Evolutionary conservation across 2,797 vertebrate genomes (phyloP), one percentile per base, ranked within the genome.

Genomic region (Eleutherodactylus coqui): DNA sequence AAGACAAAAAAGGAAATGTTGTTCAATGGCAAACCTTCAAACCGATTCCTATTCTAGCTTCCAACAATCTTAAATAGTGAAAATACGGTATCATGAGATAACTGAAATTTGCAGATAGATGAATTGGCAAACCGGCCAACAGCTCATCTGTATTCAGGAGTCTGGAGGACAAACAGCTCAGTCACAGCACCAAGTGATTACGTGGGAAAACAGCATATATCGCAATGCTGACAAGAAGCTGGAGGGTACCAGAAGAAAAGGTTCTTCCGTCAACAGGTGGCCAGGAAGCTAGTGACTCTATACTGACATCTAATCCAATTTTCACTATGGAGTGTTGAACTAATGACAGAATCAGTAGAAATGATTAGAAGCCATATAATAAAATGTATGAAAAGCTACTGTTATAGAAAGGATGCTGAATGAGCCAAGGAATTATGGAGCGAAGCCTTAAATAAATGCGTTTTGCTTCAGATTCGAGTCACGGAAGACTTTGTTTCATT

Each of bases 271-370:
- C 36, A n/a, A 72, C 24, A 43, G 36, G 21, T n/a, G 38, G 36
- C 21, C 69, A 43, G 43, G 32, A 43, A 72, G 69, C 36, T 38
- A 41, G 38, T 70, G 67, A n/a, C 69, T 72, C n/a, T 41, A 72
- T 72, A 41, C 16, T 43, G 69, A 72, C 10, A 72, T 72, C 19
- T 21, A 41, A 41, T 41, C 36, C 24, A n/a, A 43, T 72, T 72
- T 41, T 43, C 69, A 72, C 21, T n/a, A 43, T n/a, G 38, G 4
- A 72, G 24, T 24, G 69, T 10, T 72, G 69, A 72, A 72, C 69
- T 41, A 41, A 72, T 72, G 36, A 72, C 36, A 72, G 36, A 41
- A 41, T 72, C 36, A 72, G 21, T 72, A n/a, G 19, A 72, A 43
- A 72, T 11, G n/a, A 72, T 43, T 70, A 36, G 36, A 41, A 3